Evolutionary conservation across 2,797 vertebrate species (phyloP).

Genomic region (Octomys mimax): DNA sequence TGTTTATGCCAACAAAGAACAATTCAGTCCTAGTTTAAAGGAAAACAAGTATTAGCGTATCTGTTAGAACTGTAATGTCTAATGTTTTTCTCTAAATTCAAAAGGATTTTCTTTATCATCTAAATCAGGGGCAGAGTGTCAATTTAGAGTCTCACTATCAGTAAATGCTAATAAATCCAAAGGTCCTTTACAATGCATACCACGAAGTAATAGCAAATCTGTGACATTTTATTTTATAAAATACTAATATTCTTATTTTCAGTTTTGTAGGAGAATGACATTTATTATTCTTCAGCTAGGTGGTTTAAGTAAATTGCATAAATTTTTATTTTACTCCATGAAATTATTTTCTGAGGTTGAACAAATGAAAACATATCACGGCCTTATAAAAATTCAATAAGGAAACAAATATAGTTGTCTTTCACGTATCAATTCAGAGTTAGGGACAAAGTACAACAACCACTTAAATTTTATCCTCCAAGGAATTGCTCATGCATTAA

Average conservation of each 20-base stretch:
- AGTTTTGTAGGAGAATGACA: not conserved
- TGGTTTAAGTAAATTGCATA: constrained; percentile 56
- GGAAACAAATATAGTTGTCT: not conserved
- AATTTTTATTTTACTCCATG: constrained; percentile 36
- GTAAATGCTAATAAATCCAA: constrained; percentile 55
- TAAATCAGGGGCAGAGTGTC: not conserved
- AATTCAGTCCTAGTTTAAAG: not conserved
- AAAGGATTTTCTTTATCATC: constrained; percentile 29
- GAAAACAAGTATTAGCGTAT: constrained; percentile 2
- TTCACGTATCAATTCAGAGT: constrained; percentile 66
- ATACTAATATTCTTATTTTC: constrained; percentile 57
- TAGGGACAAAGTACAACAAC: constrained; percentile 50
- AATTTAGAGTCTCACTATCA: not conserved
- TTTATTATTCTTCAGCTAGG: constrained; percentile 54
- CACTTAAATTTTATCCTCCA: constrained; percentile 55
- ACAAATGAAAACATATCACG: constrained; percentile 69
- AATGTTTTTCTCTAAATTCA: not conserved
- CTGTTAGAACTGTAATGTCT: constrained; percentile 13
- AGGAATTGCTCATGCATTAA: not conserved
- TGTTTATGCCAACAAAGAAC: not conserved
- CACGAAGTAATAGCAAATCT: not conserved
- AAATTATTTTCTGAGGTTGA: constrained; percentile 45
- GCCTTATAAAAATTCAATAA: constrained; percentile 71
- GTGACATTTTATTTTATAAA: constrained; percentile 61
- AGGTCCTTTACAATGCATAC: constrained; percentile 10